A percentile compares a stretch with the other conserved stretches of the same genome.
Conservation (phyloP, 2,797 vertebrate genomes). For the Sandelia bainsii region DNA sequence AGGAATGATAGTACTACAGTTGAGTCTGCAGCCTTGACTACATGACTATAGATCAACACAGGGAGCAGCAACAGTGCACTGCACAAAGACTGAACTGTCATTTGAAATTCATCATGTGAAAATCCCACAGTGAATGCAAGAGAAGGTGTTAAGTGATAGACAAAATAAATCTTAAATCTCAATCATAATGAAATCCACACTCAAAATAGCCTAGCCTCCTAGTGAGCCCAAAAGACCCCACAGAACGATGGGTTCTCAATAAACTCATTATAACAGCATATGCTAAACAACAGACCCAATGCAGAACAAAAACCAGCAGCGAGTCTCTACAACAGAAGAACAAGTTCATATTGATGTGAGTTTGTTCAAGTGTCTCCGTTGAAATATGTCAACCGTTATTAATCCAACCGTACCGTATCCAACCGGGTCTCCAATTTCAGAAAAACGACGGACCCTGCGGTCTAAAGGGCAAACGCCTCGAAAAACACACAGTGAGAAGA, state of each 20-base stretch:
- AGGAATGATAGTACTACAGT: constrained; percentile 1
- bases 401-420: constrained; percentile 25
- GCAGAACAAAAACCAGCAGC: too few species aligned
- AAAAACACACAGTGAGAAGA: neutral
- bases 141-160: too few species aligned
- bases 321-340: neutral
- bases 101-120: neutral
- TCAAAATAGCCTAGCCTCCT: too few species aligned
- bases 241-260: too few species aligned
- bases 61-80: neutral
- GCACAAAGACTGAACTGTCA: too few species aligned
- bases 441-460: neutral
- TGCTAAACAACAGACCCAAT: too few species aligned
- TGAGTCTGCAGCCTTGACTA: constrained; percentile 2
- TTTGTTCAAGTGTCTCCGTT: neutral
- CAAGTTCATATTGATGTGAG: neutral
- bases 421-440: constrained; percentile 1
- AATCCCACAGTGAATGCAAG: too few species aligned
- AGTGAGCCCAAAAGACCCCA: neutral
- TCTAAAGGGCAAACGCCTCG: constrained; percentile 8
- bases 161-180: neutral
- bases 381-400: constrained; percentile 24
- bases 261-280: too few species aligned
- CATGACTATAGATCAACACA: constrained; percentile 1
- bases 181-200: too few species aligned